A percentile compares a stretch with the other conserved stretches of the same genome.
phyloP scores from a whole-genome alignment of 1,140 invertebrate genomes.

The Coptotermes formosanus region DNA sequence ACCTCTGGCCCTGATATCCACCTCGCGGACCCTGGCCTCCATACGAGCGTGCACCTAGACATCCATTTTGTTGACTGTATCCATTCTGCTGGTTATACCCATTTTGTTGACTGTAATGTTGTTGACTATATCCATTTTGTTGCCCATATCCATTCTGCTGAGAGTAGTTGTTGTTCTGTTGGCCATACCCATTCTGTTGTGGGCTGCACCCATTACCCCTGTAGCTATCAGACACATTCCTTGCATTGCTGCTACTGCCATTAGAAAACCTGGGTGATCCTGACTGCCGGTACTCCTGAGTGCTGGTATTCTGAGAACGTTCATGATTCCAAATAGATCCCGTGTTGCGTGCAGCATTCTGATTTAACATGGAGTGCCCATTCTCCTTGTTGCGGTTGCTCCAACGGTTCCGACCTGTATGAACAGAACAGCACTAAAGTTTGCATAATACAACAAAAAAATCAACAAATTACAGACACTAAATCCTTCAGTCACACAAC shows the following conservation, averaged over 20 bases:
- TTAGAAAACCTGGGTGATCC: background rate
- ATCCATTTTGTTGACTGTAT: slow-evolving; percentile 26
- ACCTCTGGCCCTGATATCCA: slow-evolving; percentile 40
- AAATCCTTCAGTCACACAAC: too few relatives aligned
- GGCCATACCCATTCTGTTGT: slow-evolving; percentile 15
- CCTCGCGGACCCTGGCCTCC: slow-evolving; percentile 40
- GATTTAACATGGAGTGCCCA: background rate
- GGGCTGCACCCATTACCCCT: slow-evolving; percentile 7
- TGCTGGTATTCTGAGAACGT: background rate
- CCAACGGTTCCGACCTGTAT: slow-evolving; percentile 29
- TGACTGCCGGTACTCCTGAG: background rate
- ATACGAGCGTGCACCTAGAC: slow-evolving; percentile 36
- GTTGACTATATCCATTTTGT: slow-evolving; percentile 25
- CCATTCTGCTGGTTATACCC: slow-evolving; percentile 22
- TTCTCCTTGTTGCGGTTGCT: slow-evolving; percentile 30
- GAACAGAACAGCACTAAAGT: background rate
- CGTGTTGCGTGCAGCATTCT: background rate
- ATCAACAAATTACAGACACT: background rate
- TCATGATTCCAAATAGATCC: background rate
- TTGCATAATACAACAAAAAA: background rate
- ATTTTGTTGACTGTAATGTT: slow-evolving; percentile 25
- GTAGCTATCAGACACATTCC: slow-evolving; percentile 1
- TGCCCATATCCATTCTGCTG: slow-evolving; percentile 26
- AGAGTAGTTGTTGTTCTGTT: slow-evolving; percentile 26
- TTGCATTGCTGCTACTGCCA: background rate